Evolutionary conservation across 2,797 vertebrate genomes (phyloP).

Genomic region (Myotis findleyi): DNA sequence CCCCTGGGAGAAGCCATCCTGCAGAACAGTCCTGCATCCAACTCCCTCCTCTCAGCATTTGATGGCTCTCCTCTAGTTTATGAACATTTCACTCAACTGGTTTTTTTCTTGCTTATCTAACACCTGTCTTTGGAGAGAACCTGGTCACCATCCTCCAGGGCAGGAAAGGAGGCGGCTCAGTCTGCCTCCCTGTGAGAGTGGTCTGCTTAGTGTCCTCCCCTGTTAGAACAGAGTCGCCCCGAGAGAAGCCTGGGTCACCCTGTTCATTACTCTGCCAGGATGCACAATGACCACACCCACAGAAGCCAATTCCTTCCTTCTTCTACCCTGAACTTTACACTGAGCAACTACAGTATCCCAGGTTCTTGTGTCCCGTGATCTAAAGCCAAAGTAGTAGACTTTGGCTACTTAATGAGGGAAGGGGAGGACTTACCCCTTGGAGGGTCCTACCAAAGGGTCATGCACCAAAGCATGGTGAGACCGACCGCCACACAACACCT

Average conservation of each 20-base stretch:
- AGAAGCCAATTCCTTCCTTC: neutral
- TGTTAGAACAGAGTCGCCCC: neutral
- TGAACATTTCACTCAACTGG: neutral
- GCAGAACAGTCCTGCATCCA: neutral
- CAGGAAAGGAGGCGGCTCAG: neutral
- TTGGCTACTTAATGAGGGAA: too few species aligned
- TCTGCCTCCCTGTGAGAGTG: neutral
- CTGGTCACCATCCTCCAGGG: neutral
- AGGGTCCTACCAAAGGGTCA: neutral
- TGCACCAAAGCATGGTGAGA: neutral
- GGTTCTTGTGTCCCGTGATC: neutral
- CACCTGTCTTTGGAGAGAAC: neutral
- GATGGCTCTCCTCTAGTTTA: neutral
- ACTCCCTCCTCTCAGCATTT: neutral
- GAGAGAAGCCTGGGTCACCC: neutral
- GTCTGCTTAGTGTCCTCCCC: neutral
- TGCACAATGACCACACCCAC: neutral
- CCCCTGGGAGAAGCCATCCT: neutral
- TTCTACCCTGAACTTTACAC: neutral
- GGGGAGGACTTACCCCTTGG: too few species aligned
- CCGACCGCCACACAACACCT: neutral
- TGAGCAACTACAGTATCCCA: neutral
- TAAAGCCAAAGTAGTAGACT: neutral
- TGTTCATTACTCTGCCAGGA: neutral
- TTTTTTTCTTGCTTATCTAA: neutral